Evolutionary conservation across 2,888 invertebrate genomes (phyloP).

Genomic region (Aspidiotus destructor): DNA sequence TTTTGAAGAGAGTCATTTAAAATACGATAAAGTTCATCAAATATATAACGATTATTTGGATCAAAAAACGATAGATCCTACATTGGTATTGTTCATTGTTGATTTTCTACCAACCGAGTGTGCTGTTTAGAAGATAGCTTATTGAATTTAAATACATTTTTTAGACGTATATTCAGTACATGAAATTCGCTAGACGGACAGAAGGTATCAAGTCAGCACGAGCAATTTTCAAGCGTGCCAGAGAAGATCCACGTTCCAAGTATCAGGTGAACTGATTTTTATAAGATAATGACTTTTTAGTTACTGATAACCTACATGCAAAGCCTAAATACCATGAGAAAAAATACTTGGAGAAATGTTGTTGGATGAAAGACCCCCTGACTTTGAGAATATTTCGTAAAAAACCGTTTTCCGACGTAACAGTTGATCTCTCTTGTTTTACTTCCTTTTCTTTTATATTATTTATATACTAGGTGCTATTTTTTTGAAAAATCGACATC

Average conservation of each 20-base stretch:
- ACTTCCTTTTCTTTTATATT: too few relatives aligned
- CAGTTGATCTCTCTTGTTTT: too few relatives aligned
- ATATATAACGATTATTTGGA: conserved; percentile 88
- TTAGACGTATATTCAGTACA: conserved; percentile 89
- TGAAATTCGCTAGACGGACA: conserved; percentile 95
- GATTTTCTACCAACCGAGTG: background rate
- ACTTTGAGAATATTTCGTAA: too few relatives aligned
- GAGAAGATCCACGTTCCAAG: conserved; percentile 63
- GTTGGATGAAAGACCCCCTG: too few relatives aligned
- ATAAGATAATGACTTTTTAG: too few relatives aligned
- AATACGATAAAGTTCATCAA: conserved; percentile 91
- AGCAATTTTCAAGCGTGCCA: conserved; percentile 84
- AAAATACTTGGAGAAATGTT: background rate
- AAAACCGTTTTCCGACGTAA: too few relatives aligned
- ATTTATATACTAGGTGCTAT: too few relatives aligned
- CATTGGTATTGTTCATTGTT: conserved; percentile 55
- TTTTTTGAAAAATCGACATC: too few relatives aligned
- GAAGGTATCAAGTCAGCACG: conserved; percentile 97
- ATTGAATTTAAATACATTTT: background rate
- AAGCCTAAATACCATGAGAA: background rate
- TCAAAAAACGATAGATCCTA: conserved; percentile 86
- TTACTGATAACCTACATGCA: background rate
- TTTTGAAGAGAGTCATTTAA: conserved; percentile 92
- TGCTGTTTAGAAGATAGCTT: too few relatives aligned
- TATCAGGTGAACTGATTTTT: conserved; percentile 43